Conservation (phyloP, 2,113 vertebrate genomes). For the Dipodomys spectabilis region DNA sequence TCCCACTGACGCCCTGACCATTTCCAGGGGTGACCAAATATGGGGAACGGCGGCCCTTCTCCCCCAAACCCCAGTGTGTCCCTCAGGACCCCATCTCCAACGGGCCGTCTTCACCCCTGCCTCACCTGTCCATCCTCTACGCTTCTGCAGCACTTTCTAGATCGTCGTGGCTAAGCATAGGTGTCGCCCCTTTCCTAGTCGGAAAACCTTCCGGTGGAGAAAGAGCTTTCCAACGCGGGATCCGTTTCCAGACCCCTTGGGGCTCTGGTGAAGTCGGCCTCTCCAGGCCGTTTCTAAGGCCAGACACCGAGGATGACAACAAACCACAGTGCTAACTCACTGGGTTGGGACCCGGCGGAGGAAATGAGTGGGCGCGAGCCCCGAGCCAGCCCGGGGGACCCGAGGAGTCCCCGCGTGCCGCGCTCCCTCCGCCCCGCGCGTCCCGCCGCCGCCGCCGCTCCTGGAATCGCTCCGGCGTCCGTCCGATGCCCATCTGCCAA, state of each 20-base stretch:
- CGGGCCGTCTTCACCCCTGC: background rate
- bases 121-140: background rate
- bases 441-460: too few relatives aligned
- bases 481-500: background rate
- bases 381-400: too few relatives aligned
- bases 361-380: too few relatives aligned
- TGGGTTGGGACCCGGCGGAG: too few relatives aligned
- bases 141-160: background rate
- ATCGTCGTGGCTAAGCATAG: fast-evolving
- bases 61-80: background rate
- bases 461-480: background rate
- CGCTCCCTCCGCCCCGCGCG: too few relatives aligned
- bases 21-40: background rate
- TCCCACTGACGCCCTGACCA: background rate
- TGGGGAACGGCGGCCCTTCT: background rate
- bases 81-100: background rate
- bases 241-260: background rate
- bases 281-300: background rate
- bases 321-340: background rate
- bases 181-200: background rate
- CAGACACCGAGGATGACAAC: background rate
- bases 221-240: background rate
- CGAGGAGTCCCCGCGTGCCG: too few relatives aligned
- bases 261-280: background rate
- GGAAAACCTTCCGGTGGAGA: background rate